These are phyloP conservation scores for Hoplias malabaricus DNA, from an alignment of 2,113 vertebrate species.

Conservation along the genomic window DNA sequence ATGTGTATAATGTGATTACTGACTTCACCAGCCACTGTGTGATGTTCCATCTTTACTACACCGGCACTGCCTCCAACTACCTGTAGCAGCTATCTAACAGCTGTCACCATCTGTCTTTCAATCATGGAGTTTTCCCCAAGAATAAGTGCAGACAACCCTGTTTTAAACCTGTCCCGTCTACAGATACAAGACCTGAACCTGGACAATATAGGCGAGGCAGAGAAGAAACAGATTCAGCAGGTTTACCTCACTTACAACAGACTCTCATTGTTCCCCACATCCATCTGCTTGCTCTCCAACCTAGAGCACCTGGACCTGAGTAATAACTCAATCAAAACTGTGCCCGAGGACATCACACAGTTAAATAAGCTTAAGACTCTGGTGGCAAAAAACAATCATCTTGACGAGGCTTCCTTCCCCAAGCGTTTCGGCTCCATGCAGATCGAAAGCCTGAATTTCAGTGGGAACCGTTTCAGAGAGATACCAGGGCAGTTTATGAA, in stretches of 20 bases:
- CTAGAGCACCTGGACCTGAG: constrained; percentile 91
- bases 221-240: constrained; percentile 73
- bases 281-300: constrained; percentile 76
- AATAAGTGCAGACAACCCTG: constrained; percentile 26
- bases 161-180: constrained; percentile 78
- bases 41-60: background rate
- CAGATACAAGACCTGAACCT: constrained; percentile 68
- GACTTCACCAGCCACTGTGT: background rate
- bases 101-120: background rate
- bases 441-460: constrained; percentile 90
- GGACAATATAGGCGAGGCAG: constrained; percentile 67
- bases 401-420: constrained; percentile 86
- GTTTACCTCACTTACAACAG: constrained; percentile 83
- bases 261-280: constrained; percentile 73
- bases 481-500: constrained; percentile 81
- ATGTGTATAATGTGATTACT: background rate
- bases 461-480: constrained; percentile 90
- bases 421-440: constrained; percentile 83
- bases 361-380: constrained; percentile 82
- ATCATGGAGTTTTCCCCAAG: constrained; percentile 33
- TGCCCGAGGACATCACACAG: constrained; percentile 80
- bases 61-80: background rate
- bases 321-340: constrained; percentile 79
- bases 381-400: constrained; percentile 92
- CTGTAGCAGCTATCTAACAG: background rate